These are phyloP conservation scores for Petrosia ficiformis DNA, from an alignment of 37 sponge, comb jelly and placozoan species.

Conservation along the genomic window DNA sequence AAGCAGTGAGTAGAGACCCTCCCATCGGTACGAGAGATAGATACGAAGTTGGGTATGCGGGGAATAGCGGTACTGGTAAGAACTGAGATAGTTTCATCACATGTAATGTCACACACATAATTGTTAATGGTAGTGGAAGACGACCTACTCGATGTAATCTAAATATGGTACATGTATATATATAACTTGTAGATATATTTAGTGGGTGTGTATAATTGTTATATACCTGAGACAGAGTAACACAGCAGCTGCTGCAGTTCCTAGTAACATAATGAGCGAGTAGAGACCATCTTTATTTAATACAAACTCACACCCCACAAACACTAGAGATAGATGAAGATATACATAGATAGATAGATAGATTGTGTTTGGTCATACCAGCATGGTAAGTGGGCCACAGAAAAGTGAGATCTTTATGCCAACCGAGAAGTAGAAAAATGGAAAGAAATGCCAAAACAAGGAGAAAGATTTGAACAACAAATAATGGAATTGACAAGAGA, in stretches of 20 bases:
- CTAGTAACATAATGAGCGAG: neutral
- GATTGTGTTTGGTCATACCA: neutral
- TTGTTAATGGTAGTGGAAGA: neutral
- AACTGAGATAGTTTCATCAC: constrained; percentile 53
- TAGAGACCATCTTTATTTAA: neutral
- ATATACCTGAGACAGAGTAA: constrained; percentile 8
- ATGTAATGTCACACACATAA: constrained; percentile 37
- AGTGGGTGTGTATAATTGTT: no score
- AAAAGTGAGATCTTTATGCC: constrained; percentile 8
- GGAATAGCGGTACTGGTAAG: neutral
- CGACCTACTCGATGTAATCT: constrained; percentile 10
- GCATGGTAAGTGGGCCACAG: constrained; percentile 27
- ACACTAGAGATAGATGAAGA: neutral
- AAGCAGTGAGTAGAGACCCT: neutral
- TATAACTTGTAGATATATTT: no score
- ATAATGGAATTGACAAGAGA: constrained; percentile 45
- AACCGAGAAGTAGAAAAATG: constrained; percentile 14
- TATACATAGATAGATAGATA: neutral
- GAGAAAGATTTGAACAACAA: constrained; percentile 35
- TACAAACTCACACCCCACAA: constrained; percentile 17
- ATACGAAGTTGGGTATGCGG: neutral
- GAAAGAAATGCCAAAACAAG: constrained; percentile 11
- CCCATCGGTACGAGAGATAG: neutral
- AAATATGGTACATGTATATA: neutral
- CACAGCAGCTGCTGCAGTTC: constrained; percentile 5